Conservation (phyloP, 2,888 invertebrate species). For the Lypha dubia region DNA sequence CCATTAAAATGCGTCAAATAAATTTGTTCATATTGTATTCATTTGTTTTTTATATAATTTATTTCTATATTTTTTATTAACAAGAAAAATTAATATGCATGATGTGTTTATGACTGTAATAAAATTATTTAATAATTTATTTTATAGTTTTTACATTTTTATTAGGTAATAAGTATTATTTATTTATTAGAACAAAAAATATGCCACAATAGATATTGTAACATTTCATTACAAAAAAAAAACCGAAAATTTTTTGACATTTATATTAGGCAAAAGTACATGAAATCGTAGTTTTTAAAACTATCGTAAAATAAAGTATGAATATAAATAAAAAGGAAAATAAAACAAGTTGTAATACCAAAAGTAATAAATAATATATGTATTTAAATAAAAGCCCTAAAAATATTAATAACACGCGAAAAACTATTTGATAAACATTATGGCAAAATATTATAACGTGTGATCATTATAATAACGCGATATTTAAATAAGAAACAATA, state of each 20-base stretch:
- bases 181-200: constrained; percentile 55
- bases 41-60: constrained; percentile 15
- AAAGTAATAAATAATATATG: constrained; percentile 69
- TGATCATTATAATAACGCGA: constrained; percentile 74
- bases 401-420: constrained; percentile 82
- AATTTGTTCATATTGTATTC: neutral
- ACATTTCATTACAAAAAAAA: neutral
- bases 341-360: constrained; percentile 43
- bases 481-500: constrained; percentile 66
- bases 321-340: no score
- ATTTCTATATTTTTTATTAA: constrained; percentile 25
- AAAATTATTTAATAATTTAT: constrained; percentile 69
- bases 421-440: constrained; percentile 80
- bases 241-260: neutral
- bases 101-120: constrained; percentile 71
- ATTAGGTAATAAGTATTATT: constrained; percentile 66
- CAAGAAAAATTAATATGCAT: constrained; percentile 64
- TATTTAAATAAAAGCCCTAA: constrained; percentile 71
- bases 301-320: constrained; percentile 46
- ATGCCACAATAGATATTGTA: constrained; percentile 51
- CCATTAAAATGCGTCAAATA: neutral
- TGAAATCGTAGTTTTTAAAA: constrained; percentile 51
- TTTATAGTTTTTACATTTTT: constrained; percentile 63
- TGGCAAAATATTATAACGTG: constrained; percentile 75
- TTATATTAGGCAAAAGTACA: constrained; percentile 10